These are phyloP conservation scores for Silvanus unidentatus DNA, from an alignment of 2,888 invertebrate genomes.

Conservation along the genomic window DNA sequence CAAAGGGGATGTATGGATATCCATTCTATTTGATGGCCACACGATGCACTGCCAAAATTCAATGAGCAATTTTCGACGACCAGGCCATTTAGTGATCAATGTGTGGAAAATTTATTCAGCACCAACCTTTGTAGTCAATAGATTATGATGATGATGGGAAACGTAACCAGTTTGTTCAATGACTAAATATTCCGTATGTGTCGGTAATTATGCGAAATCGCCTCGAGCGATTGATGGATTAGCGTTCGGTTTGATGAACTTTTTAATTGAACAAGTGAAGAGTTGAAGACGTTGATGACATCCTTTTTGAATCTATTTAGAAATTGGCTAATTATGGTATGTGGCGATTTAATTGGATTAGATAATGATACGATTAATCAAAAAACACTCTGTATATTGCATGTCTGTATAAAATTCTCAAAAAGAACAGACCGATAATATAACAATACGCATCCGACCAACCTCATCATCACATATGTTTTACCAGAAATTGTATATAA, in stretches of 20 bases:
- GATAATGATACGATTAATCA: slow-evolving; percentile 12
- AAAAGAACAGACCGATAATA: slow-evolving; percentile 33
- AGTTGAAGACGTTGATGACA: too few relatives aligned
- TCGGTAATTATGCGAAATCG: too few relatives aligned
- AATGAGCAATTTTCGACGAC: slow-evolving; percentile 37
- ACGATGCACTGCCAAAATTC: slow-evolving; percentile 20
- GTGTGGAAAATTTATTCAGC: slow-evolving; percentile 44
- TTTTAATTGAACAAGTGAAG: too few relatives aligned
- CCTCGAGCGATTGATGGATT: too few relatives aligned
- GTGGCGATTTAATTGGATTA: slow-evolving; percentile 9
- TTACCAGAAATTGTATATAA: slow-evolving; percentile 46
- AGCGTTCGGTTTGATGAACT: too few relatives aligned
- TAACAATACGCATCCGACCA: slow-evolving; percentile 36
- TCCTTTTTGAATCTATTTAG: too few relatives aligned
- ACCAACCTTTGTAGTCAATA: slow-evolving; percentile 7
- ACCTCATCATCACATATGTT: slow-evolving; percentile 39
- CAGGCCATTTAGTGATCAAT: slow-evolving; percentile 43
- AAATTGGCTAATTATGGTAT: too few relatives aligned
- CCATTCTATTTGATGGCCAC: neutral
- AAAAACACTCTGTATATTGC: slow-evolving; percentile 23
- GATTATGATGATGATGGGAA: neutral
- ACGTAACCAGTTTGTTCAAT: too few relatives aligned
- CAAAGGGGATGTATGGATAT: slow-evolving; percentile 4
- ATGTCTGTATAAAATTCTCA: slow-evolving; percentile 35
- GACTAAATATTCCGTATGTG: too few relatives aligned